phyloP scores from a whole-genome alignment of 2,797 vertebrate species.

The Loriculus beryllinus region DNA sequence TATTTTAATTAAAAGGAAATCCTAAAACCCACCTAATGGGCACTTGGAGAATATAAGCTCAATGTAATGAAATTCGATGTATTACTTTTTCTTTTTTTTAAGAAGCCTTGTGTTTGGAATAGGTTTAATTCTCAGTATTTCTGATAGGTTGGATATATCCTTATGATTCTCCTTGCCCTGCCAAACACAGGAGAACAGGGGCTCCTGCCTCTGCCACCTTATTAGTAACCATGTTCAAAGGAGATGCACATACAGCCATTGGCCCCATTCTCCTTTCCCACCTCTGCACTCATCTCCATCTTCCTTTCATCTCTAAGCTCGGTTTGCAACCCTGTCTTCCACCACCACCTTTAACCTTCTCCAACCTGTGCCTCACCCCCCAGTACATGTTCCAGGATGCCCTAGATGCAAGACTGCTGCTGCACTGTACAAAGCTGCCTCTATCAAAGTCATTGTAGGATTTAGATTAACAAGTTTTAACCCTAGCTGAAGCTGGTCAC shows the following conservation, averaged over 20 bases:
- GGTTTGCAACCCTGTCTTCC: background rate
- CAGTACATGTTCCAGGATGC: background rate
- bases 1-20: conserved; percentile 67
- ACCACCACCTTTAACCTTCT: background rate
- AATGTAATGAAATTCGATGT: conserved; percentile 22
- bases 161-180: background rate
- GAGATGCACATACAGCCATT: background rate
- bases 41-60: conserved; percentile 53
- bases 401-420: background rate
- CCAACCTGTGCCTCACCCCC: background rate
- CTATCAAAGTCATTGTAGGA: background rate
- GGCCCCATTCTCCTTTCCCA: background rate
- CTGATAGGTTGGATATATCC: background rate
- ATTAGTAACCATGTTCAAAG: background rate
- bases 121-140: background rate
- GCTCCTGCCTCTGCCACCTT: background rate
- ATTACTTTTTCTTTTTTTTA: background rate
- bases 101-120: background rate
- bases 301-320: background rate
- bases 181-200: background rate
- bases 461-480: background rate
- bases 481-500: background rate
- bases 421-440: background rate
- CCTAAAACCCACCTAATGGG: conserved; percentile 33
- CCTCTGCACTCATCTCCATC: background rate